A percentile compares a stretch with the other conserved stretches of the same genome.
These are phyloP conservation scores for Dynastes tityus DNA, from an alignment of 2,888 invertebrate genomes.

Conservation along the genomic window DNA sequence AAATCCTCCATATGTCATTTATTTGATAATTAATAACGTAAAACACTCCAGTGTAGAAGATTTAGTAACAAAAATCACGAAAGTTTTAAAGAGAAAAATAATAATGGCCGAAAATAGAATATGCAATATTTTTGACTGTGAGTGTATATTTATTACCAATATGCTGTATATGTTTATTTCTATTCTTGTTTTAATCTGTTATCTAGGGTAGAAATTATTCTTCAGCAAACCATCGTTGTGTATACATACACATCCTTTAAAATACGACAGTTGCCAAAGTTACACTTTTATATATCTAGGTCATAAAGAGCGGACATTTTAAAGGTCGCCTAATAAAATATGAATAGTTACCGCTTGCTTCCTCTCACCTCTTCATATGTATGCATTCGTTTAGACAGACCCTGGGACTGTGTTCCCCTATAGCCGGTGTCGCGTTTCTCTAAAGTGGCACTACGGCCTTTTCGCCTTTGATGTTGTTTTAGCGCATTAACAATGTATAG, in stretches of 20 bases:
- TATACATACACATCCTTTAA: not conserved
- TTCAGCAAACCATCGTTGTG: too few relatives aligned
- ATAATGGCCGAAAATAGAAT: too few relatives aligned
- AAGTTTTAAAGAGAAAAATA: too few relatives aligned
- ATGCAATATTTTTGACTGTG: too few relatives aligned
- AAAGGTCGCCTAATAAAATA: conserved; percentile 45
- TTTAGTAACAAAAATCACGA: too few relatives aligned
- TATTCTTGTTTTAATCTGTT: too few relatives aligned
- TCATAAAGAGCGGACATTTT: conserved; percentile 33
- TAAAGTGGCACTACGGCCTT: not conserved
- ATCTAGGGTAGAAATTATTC: too few relatives aligned
- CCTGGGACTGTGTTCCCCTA: not conserved
- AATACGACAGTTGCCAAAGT: conserved; percentile 9
- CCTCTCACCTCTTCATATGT: not conserved
- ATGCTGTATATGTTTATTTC: too few relatives aligned
- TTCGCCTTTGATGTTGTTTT: conserved; percentile 38
- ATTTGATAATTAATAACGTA: too few relatives aligned
- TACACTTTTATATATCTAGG: conserved; percentile 31
- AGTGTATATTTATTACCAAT: too few relatives aligned
- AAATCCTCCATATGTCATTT: too few relatives aligned
- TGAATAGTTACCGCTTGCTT: conserved; percentile 34
- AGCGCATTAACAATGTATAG: conserved; percentile 36
- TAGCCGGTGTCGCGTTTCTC: not conserved
- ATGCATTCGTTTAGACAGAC: not conserved
- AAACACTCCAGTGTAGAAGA: too few relatives aligned